Base-by-base conservation (phyloP, 2,797 vertebrate species). In the Helarctos malayanus region DNA sequence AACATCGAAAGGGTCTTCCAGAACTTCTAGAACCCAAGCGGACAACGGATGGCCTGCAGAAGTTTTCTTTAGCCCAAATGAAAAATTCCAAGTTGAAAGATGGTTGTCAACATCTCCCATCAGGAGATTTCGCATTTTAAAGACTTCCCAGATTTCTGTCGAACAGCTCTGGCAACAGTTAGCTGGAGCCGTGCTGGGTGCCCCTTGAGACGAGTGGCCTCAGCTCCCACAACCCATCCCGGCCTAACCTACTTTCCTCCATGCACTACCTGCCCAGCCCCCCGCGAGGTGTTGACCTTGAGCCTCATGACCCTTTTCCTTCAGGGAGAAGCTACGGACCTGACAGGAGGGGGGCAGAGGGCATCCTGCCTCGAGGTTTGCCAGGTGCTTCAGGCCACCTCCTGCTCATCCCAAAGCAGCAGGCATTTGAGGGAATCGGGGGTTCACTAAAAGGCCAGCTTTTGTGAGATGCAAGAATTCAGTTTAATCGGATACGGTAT, bases 381-480 rank as follows among this genome's bases (percentile, higher is more conserved):
- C 2, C 0, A 3, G 8, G 2, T 8, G 7, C 38, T 41, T 65
- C 38, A 8, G 38, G 21, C 63, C 9, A 4, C 73, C 14, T 14
- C 49, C 41, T 8, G 0, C 2, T 3, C 35, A 2, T 7, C 57
- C 88, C 81, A 13, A 56, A 65, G 54, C 59, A 59, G 10, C 0
- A 19, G 29, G 35, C 27, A 2, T 54, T 65, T 19, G 7, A 0
- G 0, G 38, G 57, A 80, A 35, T n/a, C 68, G 45, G 12, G 41
- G 82, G 82, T 21, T 88, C 45, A 84, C 65, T 56, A n/a, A 68
- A 35, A 94, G 59, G 27, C 59, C 87, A 75, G 75, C n/a, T 87
- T 89, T 79, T 47, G 84, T 38, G 91, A 73, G 68, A 96, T 75
- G 41, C 35, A 71, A 92, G 75, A 95, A 88, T 65, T 94, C 57